Conservation (phyloP, 2,797 vertebrate genomes). For the Catostomus latipinnis region DNA sequence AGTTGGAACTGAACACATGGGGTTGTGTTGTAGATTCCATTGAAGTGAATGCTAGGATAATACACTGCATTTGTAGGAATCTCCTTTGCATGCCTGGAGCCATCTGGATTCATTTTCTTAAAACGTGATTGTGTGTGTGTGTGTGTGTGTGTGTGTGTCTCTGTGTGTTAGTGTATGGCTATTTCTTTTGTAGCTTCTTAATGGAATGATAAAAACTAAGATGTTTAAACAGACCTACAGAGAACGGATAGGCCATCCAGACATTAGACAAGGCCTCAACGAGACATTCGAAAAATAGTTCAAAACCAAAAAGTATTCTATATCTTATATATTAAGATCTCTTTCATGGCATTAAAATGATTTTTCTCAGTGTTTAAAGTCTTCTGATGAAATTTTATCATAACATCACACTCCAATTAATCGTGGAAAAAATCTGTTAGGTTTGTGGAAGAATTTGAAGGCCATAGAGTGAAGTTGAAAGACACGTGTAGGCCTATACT, state of each 20-base stretch:
- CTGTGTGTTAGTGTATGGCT: not conserved
- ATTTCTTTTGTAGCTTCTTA: not conserved
- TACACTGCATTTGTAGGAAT: conserved; percentile 12
- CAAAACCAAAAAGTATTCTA: not conserved
- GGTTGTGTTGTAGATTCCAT: conserved; percentile 14
- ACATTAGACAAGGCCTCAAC: not conserved
- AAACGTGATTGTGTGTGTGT: not conserved
- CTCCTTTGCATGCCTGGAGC: conserved; percentile 25
- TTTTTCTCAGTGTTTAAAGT: not conserved
- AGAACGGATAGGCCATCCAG: not conserved
- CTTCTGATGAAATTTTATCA: not conserved
- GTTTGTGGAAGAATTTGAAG: not conserved
- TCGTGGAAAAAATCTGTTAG: not conserved
- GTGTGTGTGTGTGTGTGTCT: not conserved
- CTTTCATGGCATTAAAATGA: not conserved
- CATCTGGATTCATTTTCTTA: conserved; percentile 40
- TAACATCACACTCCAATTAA: not conserved
- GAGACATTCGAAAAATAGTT: not conserved
- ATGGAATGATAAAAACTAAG: conserved; percentile 14
- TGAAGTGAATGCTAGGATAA: conserved; percentile 7
- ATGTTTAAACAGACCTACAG: not conserved
- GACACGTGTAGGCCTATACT: too few species aligned
- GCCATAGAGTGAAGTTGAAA: too few species aligned
- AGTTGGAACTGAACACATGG: conserved; percentile 8
- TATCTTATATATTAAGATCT: not conserved